phyloP scores from a whole-genome alignment of 2,797 vertebrate species.

The Parauchenoglanis ngamensis region DNA sequence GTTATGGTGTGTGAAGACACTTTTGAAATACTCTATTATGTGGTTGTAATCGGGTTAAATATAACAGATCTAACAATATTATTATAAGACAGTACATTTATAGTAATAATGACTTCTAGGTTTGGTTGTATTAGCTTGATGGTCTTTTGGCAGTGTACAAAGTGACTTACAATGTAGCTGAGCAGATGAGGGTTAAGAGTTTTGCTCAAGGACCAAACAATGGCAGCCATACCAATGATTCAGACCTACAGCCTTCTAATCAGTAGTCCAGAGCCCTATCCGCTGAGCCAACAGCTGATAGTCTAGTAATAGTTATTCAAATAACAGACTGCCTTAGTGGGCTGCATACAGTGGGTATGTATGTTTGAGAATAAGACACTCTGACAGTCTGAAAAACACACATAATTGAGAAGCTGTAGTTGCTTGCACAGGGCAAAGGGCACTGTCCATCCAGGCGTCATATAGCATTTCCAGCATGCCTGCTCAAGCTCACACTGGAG shows the following conservation, averaged over 20 bases:
- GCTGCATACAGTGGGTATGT: slow-evolving; percentile 15
- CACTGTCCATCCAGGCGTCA: slow-evolving; percentile 50
- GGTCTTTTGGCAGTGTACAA: not conserved
- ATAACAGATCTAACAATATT: not conserved
- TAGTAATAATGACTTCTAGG: not conserved
- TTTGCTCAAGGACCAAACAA: not conserved
- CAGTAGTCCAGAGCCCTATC: not conserved
- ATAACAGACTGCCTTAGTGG: slow-evolving; percentile 9
- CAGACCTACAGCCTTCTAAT: not conserved
- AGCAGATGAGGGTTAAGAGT: not conserved
- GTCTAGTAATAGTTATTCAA: not conserved
- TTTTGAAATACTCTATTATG: not conserved
- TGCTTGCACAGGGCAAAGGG: slow-evolving; percentile 32
- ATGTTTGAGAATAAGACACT: slow-evolving; percentile 38
- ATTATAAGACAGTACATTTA: not conserved
- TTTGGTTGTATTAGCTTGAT: no score
- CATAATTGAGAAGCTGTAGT: slow-evolving; percentile 47
- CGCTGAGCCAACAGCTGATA: not conserved
- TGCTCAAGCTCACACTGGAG: slow-evolving; percentile 24
- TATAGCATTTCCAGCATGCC: slow-evolving; percentile 42
- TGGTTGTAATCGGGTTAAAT: not conserved
- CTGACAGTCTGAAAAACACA: slow-evolving; percentile 44
- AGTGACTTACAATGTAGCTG: not conserved
- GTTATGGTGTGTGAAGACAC: not conserved
- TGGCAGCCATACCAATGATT: not conserved